These are phyloP conservation scores for Lepidocyrtinus sp. DNA, from an alignment of 2,888 invertebrate species.

Conservation along the genomic window DNA sequence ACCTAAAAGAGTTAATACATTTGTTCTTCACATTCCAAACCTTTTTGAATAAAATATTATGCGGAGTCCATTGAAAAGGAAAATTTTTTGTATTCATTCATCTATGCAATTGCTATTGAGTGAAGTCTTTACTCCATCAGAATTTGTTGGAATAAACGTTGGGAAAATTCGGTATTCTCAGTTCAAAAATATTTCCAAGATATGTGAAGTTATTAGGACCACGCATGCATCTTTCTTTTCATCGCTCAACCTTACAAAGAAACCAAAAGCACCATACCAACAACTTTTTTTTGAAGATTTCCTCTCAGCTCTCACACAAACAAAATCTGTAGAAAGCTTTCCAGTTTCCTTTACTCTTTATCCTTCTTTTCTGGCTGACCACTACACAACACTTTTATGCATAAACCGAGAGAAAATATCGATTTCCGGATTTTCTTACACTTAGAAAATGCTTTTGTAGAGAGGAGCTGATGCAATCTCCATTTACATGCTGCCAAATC, in stretches of 20 bases:
- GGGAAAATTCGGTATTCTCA: neutral
- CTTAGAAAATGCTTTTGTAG: conserved; percentile 15
- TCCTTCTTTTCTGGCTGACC: conserved; percentile 31
- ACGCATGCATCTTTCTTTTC: conserved; percentile 7
- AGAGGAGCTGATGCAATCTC: neutral
- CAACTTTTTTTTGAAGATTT: no score
- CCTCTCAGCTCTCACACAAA: neutral
- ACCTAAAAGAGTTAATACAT: neutral
- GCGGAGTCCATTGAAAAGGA: conserved; percentile 18
- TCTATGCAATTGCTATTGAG: neutral
- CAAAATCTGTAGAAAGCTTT: neutral
- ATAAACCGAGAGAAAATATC: conserved; percentile 51
- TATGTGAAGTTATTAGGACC: neutral
- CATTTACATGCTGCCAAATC: neutral
- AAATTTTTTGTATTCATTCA: neutral
- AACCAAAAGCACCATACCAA: neutral
- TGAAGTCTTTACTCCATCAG: no score
- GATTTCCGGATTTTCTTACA: conserved; percentile 53
- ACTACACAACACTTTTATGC: conserved; percentile 42
- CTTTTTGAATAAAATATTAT: neutral
- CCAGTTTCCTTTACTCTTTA: neutral
- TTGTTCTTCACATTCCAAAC: conserved; percentile 1
- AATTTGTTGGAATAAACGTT: neutral
- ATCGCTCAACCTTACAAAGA: conserved; percentile 2
- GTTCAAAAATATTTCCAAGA: conserved; percentile 1